Conservation (phyloP, 2,888 invertebrate species). For the Eumerus sabulonum region DNA sequence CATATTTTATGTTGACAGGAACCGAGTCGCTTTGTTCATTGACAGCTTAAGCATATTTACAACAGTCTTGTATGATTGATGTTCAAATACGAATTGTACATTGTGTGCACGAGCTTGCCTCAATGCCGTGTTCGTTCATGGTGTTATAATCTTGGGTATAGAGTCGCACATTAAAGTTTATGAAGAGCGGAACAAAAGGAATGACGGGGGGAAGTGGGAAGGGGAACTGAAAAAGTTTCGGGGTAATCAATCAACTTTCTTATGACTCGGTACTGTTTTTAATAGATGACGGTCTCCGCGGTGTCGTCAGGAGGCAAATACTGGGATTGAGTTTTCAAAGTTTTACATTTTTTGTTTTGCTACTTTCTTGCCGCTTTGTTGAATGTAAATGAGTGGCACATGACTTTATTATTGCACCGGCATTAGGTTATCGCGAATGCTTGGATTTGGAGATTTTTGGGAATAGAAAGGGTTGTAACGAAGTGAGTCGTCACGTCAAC, state of each 20-base stretch:
- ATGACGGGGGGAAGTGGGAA: neutral
- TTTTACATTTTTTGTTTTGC: too few relatives aligned
- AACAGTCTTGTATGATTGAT: slow-evolving; percentile 53
- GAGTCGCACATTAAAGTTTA: slow-evolving; percentile 23
- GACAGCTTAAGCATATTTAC: slow-evolving; percentile 47
- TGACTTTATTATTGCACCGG: too few relatives aligned
- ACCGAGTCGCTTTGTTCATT: slow-evolving; percentile 33
- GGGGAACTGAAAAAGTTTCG: slow-evolving; percentile 8
- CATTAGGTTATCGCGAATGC: too few relatives aligned
- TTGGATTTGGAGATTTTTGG: too few relatives aligned
- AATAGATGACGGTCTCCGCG: neutral
- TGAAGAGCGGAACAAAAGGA: slow-evolving; percentile 18
- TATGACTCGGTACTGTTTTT: slow-evolving; percentile 31
- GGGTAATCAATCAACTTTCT: slow-evolving; percentile 57
- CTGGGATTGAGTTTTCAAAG: too few relatives aligned
- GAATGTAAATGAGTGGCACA: too few relatives aligned
- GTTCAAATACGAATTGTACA: slow-evolving; percentile 32
- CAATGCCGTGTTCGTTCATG: slow-evolving; percentile 10
- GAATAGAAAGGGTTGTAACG: too few relatives aligned
- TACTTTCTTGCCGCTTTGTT: too few relatives aligned
- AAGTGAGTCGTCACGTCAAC: too few relatives aligned
- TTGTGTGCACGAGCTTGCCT: slow-evolving; percentile 20
- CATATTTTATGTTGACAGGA: slow-evolving; percentile 48
- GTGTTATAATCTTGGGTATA: slow-evolving; percentile 12
- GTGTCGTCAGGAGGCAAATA: too few relatives aligned